A percentile compares a stretch with the other conserved stretches of the same genome.
These are phyloP conservation scores for Poecilia picta DNA, from an alignment of 2,797 vertebrate genomes.

Conservation along the genomic window DNA sequence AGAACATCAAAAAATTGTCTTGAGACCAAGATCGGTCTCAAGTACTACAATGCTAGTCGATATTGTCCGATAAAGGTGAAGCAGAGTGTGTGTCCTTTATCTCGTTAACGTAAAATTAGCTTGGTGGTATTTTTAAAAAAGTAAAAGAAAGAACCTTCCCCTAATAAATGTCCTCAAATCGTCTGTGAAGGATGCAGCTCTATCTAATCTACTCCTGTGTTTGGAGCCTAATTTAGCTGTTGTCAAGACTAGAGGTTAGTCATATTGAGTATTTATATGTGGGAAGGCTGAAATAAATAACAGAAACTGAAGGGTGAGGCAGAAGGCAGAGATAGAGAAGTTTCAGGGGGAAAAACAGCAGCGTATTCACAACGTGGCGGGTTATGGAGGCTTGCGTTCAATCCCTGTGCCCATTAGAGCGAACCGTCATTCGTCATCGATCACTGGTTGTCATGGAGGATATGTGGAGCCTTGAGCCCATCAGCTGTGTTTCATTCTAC, in stretches of 20 bases:
- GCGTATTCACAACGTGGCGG: slow-evolving; percentile 32
- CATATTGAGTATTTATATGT: not conserved
- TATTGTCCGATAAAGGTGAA: not conserved
- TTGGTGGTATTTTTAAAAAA: not conserved
- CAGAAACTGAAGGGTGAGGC: slow-evolving; percentile 3
- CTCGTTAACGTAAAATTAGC: not conserved
- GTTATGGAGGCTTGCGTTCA: slow-evolving; percentile 61
- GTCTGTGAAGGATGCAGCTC: not conserved
- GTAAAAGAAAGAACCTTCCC: not conserved
- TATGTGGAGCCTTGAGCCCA: slow-evolving; percentile 40
- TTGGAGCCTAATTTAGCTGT: not conserved
- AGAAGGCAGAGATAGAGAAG: not conserved
- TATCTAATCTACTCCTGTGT: not conserved
- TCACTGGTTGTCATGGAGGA: slow-evolving; percentile 69
- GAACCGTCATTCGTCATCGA: slow-evolving; percentile 63
- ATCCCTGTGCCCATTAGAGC: slow-evolving; percentile 61
- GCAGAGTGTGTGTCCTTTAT: too few species aligned
- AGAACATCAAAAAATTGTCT: too few species aligned
- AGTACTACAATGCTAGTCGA: too few species aligned
- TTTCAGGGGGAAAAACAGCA: slow-evolving; percentile 3
- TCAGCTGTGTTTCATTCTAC: slow-evolving; percentile 32
- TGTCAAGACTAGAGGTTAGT: not conserved
- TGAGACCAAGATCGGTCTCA: too few species aligned
- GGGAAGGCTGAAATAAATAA: slow-evolving; percentile 17
- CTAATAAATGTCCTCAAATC: not conserved